Conservation (phyloP, 1,140 invertebrate genomes). For the Drosophila murphyi region DNA sequence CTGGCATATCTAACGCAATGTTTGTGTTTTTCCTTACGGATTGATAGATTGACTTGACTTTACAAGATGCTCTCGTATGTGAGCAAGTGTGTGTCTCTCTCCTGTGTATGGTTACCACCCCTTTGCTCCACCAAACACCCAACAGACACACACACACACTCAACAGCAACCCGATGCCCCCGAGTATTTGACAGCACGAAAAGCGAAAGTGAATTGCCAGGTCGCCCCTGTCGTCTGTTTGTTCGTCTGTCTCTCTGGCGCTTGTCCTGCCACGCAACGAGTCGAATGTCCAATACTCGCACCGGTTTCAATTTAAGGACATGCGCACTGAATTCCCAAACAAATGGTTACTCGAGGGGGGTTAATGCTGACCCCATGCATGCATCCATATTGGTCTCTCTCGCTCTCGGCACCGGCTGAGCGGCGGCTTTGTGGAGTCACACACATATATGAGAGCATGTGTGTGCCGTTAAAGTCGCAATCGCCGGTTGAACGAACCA, state of each 20-base stretch:
- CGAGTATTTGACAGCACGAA: slow-evolving; percentile 26
- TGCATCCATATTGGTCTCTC: neutral
- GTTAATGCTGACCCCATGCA: neutral
- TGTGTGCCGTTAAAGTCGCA: slow-evolving; percentile 48
- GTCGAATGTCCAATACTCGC: slow-evolving; percentile 21
- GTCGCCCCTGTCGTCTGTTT: slow-evolving; percentile 12
- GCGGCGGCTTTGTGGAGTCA: neutral
- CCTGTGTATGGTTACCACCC: slow-evolving; percentile 46
- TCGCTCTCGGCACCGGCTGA: slow-evolving; percentile 18
- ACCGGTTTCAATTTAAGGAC: slow-evolving; percentile 15
- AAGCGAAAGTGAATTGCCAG: slow-evolving; percentile 71
- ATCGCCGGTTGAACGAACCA: slow-evolving; percentile 79
- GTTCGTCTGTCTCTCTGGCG: slow-evolving; percentile 2
- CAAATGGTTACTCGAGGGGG: neutral
- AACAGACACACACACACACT: slow-evolving; percentile 25
- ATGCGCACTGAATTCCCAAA: slow-evolving; percentile 39
- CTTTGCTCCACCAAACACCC: slow-evolving; percentile 28
- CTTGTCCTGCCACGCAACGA: slow-evolving; percentile 44
- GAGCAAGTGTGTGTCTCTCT: slow-evolving; percentile 13
- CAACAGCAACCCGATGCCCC: no score
- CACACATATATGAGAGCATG: slow-evolving; percentile 21
- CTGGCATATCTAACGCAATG: slow-evolving; percentile 27
- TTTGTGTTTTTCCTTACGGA: slow-evolving; percentile 50
- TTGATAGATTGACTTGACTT: slow-evolving; percentile 73
- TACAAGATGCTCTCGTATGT: slow-evolving; percentile 48